Evolutionary conservation across 2,888 invertebrate species (phyloP), one percentile per base, ranked within the genome.

Genomic region (Archips xylosteana): DNA sequence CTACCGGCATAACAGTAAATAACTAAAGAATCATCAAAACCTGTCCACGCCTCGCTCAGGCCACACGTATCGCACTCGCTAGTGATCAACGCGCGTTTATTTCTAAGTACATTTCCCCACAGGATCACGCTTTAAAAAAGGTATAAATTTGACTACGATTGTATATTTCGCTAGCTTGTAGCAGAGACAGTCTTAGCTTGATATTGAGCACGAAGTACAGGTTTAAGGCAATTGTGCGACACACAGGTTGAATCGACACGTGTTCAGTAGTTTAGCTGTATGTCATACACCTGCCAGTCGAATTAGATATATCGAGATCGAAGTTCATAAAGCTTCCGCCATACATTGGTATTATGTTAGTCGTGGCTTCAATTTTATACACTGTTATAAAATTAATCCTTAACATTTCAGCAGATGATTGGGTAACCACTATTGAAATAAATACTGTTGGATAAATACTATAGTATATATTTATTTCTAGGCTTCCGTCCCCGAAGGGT

Each of bases 141-240:
- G 45, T 51, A 65, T 36, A 74, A 65, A 74, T 51, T 74, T 65
- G 60, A 68, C 74, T 74, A 74, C 70, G 42, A 42, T 54, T 69
- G 74, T 74, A 74, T 54, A 74, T 51, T 74, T 74, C 34, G 60
- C 74, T 74, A 74, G 65, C 61, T 73, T 69, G 73, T 73, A 74
- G 70, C 74, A 65, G 60, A 59, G 23, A 70, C 74, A 74, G 74
- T 74, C 74, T 74, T 73, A 45, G 64, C 73, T n/a, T 64, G 67
- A 62, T 73, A 71, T 74, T 74, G 74, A 74, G 74, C 74, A 74
- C 65, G 15, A 32, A 70, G 60, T 69, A 63, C 47, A 39, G 67
- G 9, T 57, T 15, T 54, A 57, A 15, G 54, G 54, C 23, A 0
- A 15, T 15, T 15, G 54, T 9, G 2, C 13, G 23, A 54, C 54